Percentiles rank a stretch among this genome's conserved stretches.
phyloP scores from a whole-genome alignment of 2,113 vertebrate species.

The Ceyx melanurus region DNA sequence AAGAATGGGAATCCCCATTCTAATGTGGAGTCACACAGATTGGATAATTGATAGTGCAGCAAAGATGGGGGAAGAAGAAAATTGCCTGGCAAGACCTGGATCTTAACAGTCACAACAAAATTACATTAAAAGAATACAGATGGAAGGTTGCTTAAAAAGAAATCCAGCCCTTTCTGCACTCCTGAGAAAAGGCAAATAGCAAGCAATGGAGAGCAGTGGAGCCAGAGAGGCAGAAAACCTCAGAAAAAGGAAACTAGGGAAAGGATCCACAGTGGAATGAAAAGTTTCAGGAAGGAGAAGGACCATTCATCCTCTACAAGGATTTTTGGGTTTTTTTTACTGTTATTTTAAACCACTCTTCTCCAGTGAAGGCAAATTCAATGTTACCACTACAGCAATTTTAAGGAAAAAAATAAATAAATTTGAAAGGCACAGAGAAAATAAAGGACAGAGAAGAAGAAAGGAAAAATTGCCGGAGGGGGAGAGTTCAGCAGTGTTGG shows the following conservation, averaged over 20 bases:
- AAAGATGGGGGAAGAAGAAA: slow-evolving; percentile 51
- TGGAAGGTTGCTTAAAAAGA: slow-evolving; percentile 56
- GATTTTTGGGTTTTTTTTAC: background rate
- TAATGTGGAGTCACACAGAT: slow-evolving; percentile 50
- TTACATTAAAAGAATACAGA: slow-evolving; percentile 51
- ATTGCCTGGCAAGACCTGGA: slow-evolving; percentile 67
- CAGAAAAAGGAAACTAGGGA: slow-evolving; percentile 50
- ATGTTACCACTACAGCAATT: slow-evolving; percentile 47
- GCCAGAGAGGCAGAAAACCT: slow-evolving; percentile 62
- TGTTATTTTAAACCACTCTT: slow-evolving; percentile 25
- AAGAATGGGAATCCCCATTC: slow-evolving; percentile 61
- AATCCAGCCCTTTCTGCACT: slow-evolving; percentile 28
- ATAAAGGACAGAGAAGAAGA: slow-evolving; percentile 54
- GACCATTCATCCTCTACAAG: slow-evolving; percentile 36
- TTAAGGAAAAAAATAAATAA: slow-evolving; percentile 53
- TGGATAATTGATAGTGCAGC: slow-evolving; percentile 68
- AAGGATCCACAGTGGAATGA: slow-evolving; percentile 71
- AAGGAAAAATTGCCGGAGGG: slow-evolving; percentile 40
- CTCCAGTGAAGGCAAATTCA: slow-evolving; percentile 49
- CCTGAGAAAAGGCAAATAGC: slow-evolving; percentile 23
- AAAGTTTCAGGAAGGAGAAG: slow-evolving; percentile 77
- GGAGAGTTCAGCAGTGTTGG: slow-evolving; percentile 47
- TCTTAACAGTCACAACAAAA: slow-evolving; percentile 64
- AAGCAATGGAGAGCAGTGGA: slow-evolving; percentile 66
- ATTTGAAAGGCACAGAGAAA: slow-evolving; percentile 66